A percentile compares a stretch with the other conserved stretches of the same genome.
Evolutionary conservation across 2,113 vertebrate species (phyloP).

Genomic region (Ia io): DNA sequence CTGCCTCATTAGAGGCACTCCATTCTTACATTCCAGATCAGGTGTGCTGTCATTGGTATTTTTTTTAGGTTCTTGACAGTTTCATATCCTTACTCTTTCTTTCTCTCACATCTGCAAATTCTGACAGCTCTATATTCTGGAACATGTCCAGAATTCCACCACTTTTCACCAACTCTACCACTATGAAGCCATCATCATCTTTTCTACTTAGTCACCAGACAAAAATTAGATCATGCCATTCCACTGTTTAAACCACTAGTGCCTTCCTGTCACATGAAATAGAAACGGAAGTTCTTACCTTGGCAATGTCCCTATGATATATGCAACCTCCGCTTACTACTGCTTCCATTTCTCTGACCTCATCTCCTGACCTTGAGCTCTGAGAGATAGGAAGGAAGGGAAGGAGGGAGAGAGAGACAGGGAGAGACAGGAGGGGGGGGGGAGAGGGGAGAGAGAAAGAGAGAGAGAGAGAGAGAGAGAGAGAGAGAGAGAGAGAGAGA

Average conservation of each 20-base stretch:
- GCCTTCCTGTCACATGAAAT: not conserved
- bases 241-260: not conserved
- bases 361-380: not conserved
- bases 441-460: no score
- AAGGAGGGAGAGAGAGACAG: no score
- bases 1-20: not conserved
- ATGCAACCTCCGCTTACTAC: not conserved
- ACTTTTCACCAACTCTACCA: not conserved
- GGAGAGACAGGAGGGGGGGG: fast-evolving
- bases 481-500: no score
- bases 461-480: no score
- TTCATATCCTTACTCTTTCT: not conserved
- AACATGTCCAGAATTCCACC: not conserved
- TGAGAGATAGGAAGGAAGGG: no score
- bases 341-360: not conserved
- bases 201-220: not conserved
- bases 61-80: not conserved
- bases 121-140: not conserved
- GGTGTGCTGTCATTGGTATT: not conserved
- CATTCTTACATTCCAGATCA: not conserved
- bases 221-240: not conserved
- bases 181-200: not conserved
- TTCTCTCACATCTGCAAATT: not conserved
- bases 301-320: not conserved
- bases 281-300: not conserved